A percentile compares a stretch with the other conserved stretches of the same genome.
phyloP scores from a whole-genome alignment of 1,140 invertebrate genomes.

The Helicoverpa zea region DNA sequence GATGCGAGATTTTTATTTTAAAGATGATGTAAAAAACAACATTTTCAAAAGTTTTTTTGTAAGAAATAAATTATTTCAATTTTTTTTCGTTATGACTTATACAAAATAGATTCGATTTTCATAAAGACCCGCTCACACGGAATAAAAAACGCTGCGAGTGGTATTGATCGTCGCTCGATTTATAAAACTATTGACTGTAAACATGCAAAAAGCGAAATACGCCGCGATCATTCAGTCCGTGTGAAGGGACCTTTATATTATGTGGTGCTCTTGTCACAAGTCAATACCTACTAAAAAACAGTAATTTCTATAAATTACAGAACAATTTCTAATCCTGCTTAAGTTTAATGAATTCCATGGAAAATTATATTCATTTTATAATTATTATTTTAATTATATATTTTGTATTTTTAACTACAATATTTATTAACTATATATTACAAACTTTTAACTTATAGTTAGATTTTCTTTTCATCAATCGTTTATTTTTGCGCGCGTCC shows the following conservation, averaged over 20 bases:
- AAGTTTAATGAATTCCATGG: conserved; percentile 84
- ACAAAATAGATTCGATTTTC: too few species aligned
- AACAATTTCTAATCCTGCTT: conserved; percentile 60
- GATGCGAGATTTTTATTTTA: neutral
- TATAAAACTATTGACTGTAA: too few species aligned
- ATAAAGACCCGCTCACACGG: too few species aligned
- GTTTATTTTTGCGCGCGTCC: conserved; percentile 70
- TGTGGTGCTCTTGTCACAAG: neutral
- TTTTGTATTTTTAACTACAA: conserved; percentile 86
- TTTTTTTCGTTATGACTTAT: too few species aligned
- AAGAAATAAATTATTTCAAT: too few species aligned
- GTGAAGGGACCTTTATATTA: too few species aligned
- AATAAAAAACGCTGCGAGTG: too few species aligned
- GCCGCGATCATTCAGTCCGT: too few species aligned
- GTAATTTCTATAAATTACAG: conserved; percentile 9
- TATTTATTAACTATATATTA: conserved; percentile 86
- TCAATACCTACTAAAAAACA: conserved; percentile 19
- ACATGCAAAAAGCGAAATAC: too few species aligned
- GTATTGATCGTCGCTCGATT: too few species aligned
- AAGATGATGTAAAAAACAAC: neutral
- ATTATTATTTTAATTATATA: conserved; percentile 71
- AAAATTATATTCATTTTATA: conserved; percentile 86
- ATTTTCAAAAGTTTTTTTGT: too few species aligned
- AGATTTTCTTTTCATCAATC: conserved; percentile 80
- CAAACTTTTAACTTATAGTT: conserved; percentile 84